Percentiles rank a stretch among this genome's conserved stretches.
Conservation (phyloP, 2,888 invertebrate genomes). For the Polydrusus cervinus region DNA sequence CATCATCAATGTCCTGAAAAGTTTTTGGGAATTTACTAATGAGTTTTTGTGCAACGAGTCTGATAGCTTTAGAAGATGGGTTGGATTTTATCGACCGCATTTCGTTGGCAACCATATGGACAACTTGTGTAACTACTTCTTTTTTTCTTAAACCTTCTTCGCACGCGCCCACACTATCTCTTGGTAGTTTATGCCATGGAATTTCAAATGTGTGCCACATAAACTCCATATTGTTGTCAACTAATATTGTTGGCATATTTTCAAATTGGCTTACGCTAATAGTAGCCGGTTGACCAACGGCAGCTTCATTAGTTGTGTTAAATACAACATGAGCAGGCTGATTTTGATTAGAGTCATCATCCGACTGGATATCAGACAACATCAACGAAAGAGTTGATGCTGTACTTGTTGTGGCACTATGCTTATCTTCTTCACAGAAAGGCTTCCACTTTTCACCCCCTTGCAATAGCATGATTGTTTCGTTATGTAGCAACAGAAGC, state of each 20-base stretch:
- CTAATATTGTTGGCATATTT: neutral
- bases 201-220: conserved; percentile 7
- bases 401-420: neutral
- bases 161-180: neutral
- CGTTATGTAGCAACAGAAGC: neutral
- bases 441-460: neutral
- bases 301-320: neutral
- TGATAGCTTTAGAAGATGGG: neutral
- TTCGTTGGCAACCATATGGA: conserved; percentile 2
- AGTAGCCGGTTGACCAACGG: neutral
- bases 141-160: neutral
- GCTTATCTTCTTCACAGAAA: neutral
- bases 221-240: conserved; percentile 12
- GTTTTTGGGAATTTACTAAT: neutral
- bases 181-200: neutral
- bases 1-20: conserved; percentile 4
- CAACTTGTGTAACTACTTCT: neutral
- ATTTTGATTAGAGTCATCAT: neutral
- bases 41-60: neutral
- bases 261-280: neutral
- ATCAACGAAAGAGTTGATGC: neutral
- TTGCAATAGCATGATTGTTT: conserved; percentile 9
- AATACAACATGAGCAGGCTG: neutral
- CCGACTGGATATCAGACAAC: neutral
- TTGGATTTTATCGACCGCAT: neutral